Conservation (phyloP, 2,888 invertebrate species). For the Hyles lineata region DNA sequence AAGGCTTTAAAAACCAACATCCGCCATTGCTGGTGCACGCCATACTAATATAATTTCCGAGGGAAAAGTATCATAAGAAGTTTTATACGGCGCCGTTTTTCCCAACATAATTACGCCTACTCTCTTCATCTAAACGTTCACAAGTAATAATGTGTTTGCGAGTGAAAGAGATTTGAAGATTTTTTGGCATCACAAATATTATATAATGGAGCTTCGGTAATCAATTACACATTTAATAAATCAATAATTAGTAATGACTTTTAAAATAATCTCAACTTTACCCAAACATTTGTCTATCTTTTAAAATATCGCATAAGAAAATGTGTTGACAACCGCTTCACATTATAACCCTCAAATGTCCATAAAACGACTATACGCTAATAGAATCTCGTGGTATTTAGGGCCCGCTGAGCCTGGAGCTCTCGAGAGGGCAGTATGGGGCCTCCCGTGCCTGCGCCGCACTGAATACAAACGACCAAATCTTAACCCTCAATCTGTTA, state of each 20-base stretch:
- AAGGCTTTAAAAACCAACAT: slow-evolving; percentile 8
- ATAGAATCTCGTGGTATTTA: slow-evolving; percentile 70
- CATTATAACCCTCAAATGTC: slow-evolving; percentile 39
- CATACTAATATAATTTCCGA: slow-evolving; percentile 36
- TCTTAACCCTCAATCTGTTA: slow-evolving; percentile 75
- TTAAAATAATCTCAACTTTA: not conserved
- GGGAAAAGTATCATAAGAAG: slow-evolving; percentile 39
- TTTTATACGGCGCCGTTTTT: slow-evolving; percentile 36
- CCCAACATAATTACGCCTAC: not conserved
- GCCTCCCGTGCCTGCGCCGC: slow-evolving; percentile 50
- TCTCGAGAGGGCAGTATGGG: slow-evolving; percentile 51
- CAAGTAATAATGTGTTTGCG: not conserved
- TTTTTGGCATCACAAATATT: too few relatives aligned
- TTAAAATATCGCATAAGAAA: not conserved
- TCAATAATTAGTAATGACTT: too few relatives aligned
- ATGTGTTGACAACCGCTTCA: not conserved
- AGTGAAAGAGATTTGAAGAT: not conserved
- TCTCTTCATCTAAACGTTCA: slow-evolving; percentile 1
- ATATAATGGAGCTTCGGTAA: too few relatives aligned
- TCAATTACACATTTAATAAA: too few relatives aligned
- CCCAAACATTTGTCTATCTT: not conserved
- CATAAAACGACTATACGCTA: slow-evolving; percentile 59
- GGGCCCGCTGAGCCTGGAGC: slow-evolving; percentile 60
- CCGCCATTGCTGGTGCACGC: not conserved
- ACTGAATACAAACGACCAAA: slow-evolving; percentile 75